A percentile compares a stretch with the other conserved stretches of the same genome.
These are phyloP conservation scores for Melanotaenia pygmaea DNA, from an alignment of 2,797 vertebrate species.

Conservation along the genomic window DNA sequence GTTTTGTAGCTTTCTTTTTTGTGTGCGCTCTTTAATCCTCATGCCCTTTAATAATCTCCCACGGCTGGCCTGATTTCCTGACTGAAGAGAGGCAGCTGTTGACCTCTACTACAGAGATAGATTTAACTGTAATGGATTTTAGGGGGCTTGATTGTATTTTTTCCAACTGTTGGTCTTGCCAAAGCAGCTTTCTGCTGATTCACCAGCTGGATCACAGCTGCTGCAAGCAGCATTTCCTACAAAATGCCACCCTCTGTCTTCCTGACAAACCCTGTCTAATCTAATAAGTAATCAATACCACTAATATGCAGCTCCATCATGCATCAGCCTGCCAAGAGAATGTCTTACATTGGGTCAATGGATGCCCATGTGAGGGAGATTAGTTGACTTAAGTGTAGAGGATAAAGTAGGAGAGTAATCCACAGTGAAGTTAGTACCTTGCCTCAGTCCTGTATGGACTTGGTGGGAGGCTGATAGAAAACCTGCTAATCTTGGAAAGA, in stretches of 20 bases:
- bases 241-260: conserved; percentile 58
- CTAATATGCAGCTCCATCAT: conserved; percentile 54
- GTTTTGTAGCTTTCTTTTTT: conserved; percentile 34
- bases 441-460: conserved; percentile 12
- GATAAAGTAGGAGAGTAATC: conserved; percentile 50
- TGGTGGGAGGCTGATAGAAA: conserved; percentile 39
- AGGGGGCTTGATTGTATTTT: conserved; percentile 31
- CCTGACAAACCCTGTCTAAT: conserved; percentile 54
- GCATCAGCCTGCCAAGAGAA: conserved; percentile 40
- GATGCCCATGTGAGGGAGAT: conserved; percentile 58
- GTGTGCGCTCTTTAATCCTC: conserved; percentile 58
- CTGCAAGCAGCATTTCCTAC: conserved; percentile 43
- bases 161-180: conserved; percentile 41
- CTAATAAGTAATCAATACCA: conserved; percentile 69
- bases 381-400: conserved; percentile 55
- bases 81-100: conserved; percentile 70
- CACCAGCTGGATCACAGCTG: conserved; percentile 66
- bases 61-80: conserved; percentile 56
- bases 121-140: conserved; percentile 57
- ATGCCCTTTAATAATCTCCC: conserved; percentile 71
- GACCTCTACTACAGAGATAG: conserved; percentile 54
- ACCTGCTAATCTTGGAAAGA: conserved; percentile 37
- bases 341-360: conserved; percentile 47
- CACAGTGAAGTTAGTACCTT: conserved; percentile 50
- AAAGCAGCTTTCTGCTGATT: conserved; percentile 58